These are phyloP conservation scores for Argentina silus DNA, from an alignment of 2,797 vertebrate species.

Conservation along the genomic window DNA sequence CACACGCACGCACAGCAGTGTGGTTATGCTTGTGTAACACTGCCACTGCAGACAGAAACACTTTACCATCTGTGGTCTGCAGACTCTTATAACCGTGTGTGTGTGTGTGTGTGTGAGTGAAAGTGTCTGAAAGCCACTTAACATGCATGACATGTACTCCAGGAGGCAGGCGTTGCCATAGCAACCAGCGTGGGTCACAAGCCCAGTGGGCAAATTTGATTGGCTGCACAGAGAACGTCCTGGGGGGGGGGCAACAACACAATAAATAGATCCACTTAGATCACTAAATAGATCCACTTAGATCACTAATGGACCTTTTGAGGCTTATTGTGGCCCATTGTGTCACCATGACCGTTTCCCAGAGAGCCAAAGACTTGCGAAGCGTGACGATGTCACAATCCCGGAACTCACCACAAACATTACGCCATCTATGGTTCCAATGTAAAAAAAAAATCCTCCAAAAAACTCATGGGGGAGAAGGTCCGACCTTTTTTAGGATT, in stretches of 20 bases:
- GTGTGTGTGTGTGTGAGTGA: conserved; percentile 32
- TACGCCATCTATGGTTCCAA: no score
- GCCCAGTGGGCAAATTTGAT: conserved; percentile 87
- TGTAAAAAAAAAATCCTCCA: no score
- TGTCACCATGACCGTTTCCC: no score
- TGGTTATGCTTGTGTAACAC: conserved; percentile 17
- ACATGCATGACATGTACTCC: conserved; percentile 97
- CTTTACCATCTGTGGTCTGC: conserved; percentile 36
- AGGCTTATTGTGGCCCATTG: no score
- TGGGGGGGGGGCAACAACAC: no score
- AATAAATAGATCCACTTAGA: not conserved
- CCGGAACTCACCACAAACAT: no score
- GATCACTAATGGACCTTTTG: not conserved
- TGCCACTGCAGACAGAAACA: conserved; percentile 22
- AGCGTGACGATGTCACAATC: no score
- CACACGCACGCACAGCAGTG: not conserved
- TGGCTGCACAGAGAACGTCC: conserved; percentile 78
- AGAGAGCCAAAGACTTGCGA: no score
- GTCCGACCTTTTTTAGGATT: no score
- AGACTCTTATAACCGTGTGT: conserved; percentile 32
- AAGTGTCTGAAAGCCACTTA: conserved; percentile 85
- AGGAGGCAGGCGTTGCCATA: conserved; percentile 85
- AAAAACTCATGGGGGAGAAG: no score
- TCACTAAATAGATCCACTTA: not conserved
- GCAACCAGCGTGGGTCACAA: conserved; percentile 91